A percentile compares a stretch with the other conserved stretches of the same genome.
phyloP scores from a whole-genome alignment of 92 coral and sea anemone genomes.

The Siderastrea siderea region DNA sequence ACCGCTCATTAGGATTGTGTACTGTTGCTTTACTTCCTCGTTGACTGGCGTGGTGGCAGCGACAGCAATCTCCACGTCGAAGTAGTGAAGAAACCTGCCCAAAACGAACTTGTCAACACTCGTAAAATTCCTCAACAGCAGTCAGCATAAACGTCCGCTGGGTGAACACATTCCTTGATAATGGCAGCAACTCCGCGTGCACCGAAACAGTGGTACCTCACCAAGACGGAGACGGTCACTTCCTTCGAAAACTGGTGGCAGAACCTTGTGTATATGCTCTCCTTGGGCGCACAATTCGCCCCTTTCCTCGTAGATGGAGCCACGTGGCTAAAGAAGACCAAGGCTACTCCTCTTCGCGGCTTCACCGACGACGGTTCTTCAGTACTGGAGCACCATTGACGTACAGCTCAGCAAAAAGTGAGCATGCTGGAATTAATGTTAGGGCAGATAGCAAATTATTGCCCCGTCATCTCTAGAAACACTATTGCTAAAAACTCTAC shows the following conservation, averaged over 20 bases:
- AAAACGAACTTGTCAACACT: background rate
- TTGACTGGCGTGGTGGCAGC: conserved; percentile 39
- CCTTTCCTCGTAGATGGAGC: conserved; percentile 28
- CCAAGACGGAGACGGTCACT: conserved; percentile 51
- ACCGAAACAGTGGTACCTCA: conserved; percentile 64
- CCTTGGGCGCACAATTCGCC: conserved; percentile 33
- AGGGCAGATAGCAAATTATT: too few species aligned
- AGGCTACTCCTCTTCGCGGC: too few species aligned
- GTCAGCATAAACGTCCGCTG: background rate
- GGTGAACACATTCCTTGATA: background rate
- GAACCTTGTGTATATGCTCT: conserved; percentile 30
- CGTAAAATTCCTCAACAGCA: background rate
- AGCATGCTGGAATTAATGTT: too few species aligned
- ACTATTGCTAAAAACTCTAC: conserved; percentile 39
- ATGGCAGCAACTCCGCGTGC: too few species aligned
- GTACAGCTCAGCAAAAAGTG: conserved; percentile 31
- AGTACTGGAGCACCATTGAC: conserved; percentile 31
- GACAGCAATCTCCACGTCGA: background rate
- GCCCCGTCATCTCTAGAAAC: conserved; percentile 51
- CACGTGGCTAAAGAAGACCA: conserved; percentile 40
- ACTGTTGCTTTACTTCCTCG: too few species aligned
- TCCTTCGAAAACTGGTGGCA: conserved; percentile 41
- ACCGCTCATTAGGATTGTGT: too few species aligned
- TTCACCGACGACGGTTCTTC: too few species aligned
- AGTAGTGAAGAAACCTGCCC: background rate